phyloP scores from a whole-genome alignment of 2,888 invertebrate genomes.

The Alloplasta piceator region DNA sequence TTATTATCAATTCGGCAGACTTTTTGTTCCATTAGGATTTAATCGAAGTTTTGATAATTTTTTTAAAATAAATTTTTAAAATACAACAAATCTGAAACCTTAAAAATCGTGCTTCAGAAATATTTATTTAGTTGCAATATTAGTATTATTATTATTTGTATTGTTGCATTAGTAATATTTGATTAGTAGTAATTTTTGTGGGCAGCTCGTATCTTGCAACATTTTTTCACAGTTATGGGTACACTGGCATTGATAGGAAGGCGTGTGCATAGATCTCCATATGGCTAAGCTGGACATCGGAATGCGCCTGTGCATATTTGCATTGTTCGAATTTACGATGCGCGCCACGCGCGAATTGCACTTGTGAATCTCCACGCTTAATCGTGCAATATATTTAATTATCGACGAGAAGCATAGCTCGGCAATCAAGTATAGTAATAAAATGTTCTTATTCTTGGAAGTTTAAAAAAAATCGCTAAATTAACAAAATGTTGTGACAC shows the following conservation, averaged over 20 bases:
- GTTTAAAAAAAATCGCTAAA: not conserved
- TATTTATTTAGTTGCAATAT: too few relatives aligned
- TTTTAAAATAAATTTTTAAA: too few relatives aligned
- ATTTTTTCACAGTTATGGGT: constrained; percentile 68
- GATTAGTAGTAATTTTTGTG: too few relatives aligned
- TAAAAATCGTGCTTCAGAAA: too few relatives aligned
- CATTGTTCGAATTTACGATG: constrained; percentile 13
- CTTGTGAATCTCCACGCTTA: constrained; percentile 8
- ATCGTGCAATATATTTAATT: constrained; percentile 24
- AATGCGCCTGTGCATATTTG: constrained; percentile 64
- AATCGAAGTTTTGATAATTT: too few relatives aligned
- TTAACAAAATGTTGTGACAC: not conserved
- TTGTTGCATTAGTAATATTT: too few relatives aligned
- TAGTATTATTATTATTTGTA: too few relatives aligned
- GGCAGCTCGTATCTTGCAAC: too few relatives aligned
- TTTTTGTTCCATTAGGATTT: too few relatives aligned
- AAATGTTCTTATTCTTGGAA: not conserved
- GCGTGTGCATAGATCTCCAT: constrained; percentile 51
- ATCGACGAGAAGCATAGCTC: not conserved
- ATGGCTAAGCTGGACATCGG: constrained; percentile 70
- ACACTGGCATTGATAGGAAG: constrained; percentile 20
- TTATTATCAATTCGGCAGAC: too few relatives aligned
- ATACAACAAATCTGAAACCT: too few relatives aligned
- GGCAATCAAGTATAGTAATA: not conserved
- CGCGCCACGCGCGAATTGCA: not conserved